Evolutionary conservation across 2,888 invertebrate genomes (phyloP).

Genomic region (Tipula vernalis): DNA sequence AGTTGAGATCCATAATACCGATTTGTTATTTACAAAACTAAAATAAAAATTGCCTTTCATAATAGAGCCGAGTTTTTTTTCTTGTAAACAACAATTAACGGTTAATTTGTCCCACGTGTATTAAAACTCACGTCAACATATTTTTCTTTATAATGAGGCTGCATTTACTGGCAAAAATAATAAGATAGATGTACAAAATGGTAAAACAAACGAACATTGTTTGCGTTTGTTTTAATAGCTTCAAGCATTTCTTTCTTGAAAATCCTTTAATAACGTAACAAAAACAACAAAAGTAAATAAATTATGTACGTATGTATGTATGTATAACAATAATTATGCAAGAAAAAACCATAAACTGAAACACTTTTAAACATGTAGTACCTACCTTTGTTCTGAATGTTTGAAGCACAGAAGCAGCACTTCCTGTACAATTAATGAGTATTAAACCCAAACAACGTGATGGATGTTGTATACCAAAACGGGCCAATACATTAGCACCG

Average conservation of each 20-base stretch:
- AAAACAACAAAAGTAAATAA: neutral
- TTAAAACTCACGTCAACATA: neutral
- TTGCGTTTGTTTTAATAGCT: neutral
- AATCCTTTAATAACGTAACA: neutral
- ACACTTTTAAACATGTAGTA: too few relatives aligned
- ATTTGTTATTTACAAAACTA: too few relatives aligned
- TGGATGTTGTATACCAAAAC: conserved; percentile 73
- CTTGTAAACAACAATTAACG: too few relatives aligned
- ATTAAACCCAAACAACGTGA: conserved; percentile 65
- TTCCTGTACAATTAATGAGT: conserved; percentile 77
- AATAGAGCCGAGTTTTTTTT: neutral
- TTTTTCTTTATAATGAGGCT: neutral
- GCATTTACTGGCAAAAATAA: neutral
- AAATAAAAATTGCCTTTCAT: too few relatives aligned
- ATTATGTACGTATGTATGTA: neutral
- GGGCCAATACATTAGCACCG: conserved; percentile 73
- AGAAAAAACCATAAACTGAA: too few relatives aligned
- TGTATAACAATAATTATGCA: neutral
- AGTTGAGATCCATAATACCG: too few relatives aligned
- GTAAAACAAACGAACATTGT: neutral
- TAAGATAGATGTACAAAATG: neutral
- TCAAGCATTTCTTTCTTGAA: neutral
- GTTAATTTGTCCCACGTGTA: neutral
- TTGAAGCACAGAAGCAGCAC: conserved; percentile 74
- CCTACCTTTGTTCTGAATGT: conserved; percentile 67